A percentile compares a stretch with the other conserved stretches of the same genome.
phyloP scores from a whole-genome alignment of 2,113 vertebrate species.

The Lanius collurio region DNA sequence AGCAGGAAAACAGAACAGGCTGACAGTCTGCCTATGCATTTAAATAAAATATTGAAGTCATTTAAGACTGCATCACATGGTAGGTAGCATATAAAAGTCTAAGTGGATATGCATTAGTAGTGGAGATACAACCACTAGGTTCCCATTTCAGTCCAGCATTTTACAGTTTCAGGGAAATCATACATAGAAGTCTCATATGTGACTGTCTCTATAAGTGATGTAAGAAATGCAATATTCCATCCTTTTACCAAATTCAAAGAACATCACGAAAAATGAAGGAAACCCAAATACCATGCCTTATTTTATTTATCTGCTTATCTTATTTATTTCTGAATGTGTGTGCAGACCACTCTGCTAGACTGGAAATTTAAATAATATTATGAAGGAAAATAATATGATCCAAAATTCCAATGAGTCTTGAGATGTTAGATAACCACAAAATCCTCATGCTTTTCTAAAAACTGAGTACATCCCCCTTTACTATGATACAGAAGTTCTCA shows the following conservation, averaged over 20 bases:
- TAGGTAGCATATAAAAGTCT: background rate
- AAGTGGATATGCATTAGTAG: no score
- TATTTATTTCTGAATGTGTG: background rate
- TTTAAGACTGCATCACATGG: fast-evolving
- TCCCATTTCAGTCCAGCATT: background rate
- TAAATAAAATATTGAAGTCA: background rate
- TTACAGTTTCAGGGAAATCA: background rate
- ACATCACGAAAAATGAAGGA: fast-evolving
- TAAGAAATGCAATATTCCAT: background rate
- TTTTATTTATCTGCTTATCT: background rate
- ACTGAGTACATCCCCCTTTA: background rate
- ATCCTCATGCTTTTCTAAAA: background rate
- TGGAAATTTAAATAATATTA: background rate
- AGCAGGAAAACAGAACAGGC: background rate
- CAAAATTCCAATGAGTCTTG: background rate
- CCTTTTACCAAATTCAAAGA: background rate
- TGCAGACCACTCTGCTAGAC: background rate
- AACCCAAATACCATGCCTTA: background rate
- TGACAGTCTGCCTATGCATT: background rate
- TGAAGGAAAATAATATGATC: background rate
- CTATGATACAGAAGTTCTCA: background rate
- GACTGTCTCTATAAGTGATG: background rate
- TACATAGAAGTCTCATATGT: background rate
- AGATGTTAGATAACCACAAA: background rate
- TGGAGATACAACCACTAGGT: background rate